A percentile compares a stretch with the other conserved stretches of the same genome.
phyloP scores from a whole-genome alignment of 2,888 invertebrate species.

The Drosophila bunnanda region DNA sequence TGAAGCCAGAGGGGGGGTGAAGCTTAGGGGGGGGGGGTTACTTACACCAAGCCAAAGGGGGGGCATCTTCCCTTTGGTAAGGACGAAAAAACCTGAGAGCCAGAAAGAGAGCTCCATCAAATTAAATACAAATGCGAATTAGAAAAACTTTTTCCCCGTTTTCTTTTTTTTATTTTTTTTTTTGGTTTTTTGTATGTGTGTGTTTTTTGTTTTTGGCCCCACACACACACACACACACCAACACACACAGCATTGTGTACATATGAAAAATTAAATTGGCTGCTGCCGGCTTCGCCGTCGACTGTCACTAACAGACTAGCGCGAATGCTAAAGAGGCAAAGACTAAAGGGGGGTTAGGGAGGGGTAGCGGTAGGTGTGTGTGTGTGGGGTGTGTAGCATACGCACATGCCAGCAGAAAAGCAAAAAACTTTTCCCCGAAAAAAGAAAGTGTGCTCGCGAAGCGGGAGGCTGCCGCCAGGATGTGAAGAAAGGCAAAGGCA shows the following conservation, averaged over 20 bases:
- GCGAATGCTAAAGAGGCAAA: constrained; percentile 34
- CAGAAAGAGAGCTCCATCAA: constrained; percentile 54
- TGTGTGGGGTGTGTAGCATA: background rate
- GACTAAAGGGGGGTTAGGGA: background rate
- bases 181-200: constrained; percentile 3
- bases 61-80: background rate
- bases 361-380: background rate
- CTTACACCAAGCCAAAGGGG: background rate
- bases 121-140: constrained; percentile 81
- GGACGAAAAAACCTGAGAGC: background rate
- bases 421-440: constrained; percentile 53
- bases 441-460: constrained; percentile 44
- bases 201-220: constrained; percentile 18
- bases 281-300: constrained; percentile 36
- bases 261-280: constrained; percentile 63
- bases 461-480: constrained; percentile 4
- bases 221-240: background rate
- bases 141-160: constrained; percentile 67
- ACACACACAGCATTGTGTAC: constrained; percentile 24
- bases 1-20: background rate
- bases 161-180: constrained; percentile 4
- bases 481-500: constrained; percentile 1
- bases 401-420: constrained; percentile 40
- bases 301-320: constrained; percentile 53
- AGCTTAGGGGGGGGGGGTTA: background rate